Base-by-base conservation (phyloP, 2,888 invertebrate genomes). In the Malacosoma neustria region DNA sequence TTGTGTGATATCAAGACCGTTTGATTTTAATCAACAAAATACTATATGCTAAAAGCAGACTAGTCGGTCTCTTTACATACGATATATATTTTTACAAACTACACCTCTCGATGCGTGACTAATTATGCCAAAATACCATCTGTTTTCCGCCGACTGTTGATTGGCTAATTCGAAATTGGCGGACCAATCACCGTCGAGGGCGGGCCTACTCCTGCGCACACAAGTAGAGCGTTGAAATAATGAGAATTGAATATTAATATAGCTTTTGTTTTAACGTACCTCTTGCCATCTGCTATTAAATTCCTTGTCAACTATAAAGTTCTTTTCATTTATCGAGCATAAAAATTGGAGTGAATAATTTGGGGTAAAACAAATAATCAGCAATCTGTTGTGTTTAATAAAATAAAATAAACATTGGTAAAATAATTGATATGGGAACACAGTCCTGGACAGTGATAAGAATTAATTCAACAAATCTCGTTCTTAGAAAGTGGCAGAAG, bases 121-220 rank as follows among this genome's bases (percentile, higher is more conserved):
- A 82, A 84, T 84, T 82, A 79, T 79, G 77, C 80, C 80, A 74
- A 82, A 84, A 80, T 71, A 75, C 74, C 51, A 50, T 46, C 45
- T 55, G 51, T 62, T 68, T 67, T 56, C 64, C 59, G 66, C 59
- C 55, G 48, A 46, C 54, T 44, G 46, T 61, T 54, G 53, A 82
- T 84, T 84, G 82, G 82, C 57, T 55, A 61, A 61, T 65, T 64
- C 60, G 51, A 70, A 72, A 70, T 65, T 68, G 70, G 64, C 53
- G 54, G 56, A 43, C 85, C 84, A 85, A 85, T 84, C 57, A 59
- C 54, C 61, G 61, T 14, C 45, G 63, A 64, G 79, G 82, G 82
- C 82, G 84, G 72, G 60, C 50, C 75, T 46, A 57, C 81, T 72
- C 80, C 51, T 57, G 80, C 84, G 84, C 84, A 82, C 52, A 58